These are phyloP conservation scores for Parasteatoda tepidariorum DNA, from an alignment of 1,140 invertebrate genomes.

Conservation along the genomic window DNA sequence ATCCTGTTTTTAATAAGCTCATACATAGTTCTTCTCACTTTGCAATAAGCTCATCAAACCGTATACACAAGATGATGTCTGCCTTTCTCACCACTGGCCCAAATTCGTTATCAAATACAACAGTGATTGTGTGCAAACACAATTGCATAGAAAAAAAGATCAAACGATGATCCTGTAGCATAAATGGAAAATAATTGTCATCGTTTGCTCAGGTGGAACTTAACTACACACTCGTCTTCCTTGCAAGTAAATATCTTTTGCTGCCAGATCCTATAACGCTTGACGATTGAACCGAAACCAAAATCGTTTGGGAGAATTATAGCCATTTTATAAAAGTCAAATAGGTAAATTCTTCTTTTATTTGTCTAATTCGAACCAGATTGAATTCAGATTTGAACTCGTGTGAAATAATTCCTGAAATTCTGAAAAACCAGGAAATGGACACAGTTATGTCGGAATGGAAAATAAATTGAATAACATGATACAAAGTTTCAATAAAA, in stretches of 20 bases:
- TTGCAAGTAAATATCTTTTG: not conserved
- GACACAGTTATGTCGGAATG: not conserved
- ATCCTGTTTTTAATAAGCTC: not conserved
- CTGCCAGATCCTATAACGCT: not conserved
- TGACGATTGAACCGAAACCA: not conserved
- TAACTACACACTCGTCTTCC: not conserved
- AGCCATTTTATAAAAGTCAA: not conserved
- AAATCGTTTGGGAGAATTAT: not conserved
- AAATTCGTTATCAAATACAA: not conserved
- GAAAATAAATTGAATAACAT: too few species aligned
- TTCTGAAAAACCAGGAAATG: not conserved
- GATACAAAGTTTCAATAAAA: too few species aligned
- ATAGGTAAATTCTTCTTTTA: not conserved
- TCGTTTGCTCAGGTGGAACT: not conserved
- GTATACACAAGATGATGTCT: not conserved
- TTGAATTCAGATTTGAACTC: not conserved
- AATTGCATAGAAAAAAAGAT: not conserved
- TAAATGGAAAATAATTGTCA: not conserved
- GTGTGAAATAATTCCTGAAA: not conserved
- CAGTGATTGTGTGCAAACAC: not conserved
- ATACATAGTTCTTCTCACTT: not conserved
- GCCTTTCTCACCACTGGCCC: not conserved
- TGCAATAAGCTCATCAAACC: not conserved
- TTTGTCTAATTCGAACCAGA: not conserved
- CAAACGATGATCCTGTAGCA: not conserved